Base-by-base conservation (phyloP, 2,113 vertebrate genomes). In the Phyllostomus discolor region DNA sequence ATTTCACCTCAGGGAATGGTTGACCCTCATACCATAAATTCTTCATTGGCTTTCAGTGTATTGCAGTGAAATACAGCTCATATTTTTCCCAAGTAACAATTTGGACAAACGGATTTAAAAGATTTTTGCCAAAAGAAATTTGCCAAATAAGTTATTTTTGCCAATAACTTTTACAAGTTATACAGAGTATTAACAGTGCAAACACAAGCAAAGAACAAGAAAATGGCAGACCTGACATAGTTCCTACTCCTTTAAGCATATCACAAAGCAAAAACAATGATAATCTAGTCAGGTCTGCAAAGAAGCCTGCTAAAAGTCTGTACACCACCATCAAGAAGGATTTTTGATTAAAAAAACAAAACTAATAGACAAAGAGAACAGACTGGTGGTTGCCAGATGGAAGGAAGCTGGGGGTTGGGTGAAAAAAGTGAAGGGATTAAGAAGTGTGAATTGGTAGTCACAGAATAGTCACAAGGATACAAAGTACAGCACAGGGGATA, bases 31-130 rank as follows among this genome's bases (percentile, higher is more conserved):
- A 69, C 24, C 7, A 5, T 73, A 43, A 85, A 57, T 59, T 14
- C 38, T 76, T 52, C 67, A 35, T 33, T 82, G 75, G 26, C 7
- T 87, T 75, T 90, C 7, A 31, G 54, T 33, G 35, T 70, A 48
- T 54, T 64, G 35, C 54, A 52, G 54, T 38, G 69, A 14, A 72
- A 64, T 35, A 20, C 4, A 82, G 92, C 33, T 48, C 83, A n/a
- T 43, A 41, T 66, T 16, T 16, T 59, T 43, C 59, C 64, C 48
- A 88, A 52, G 66, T 78, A 88, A 81, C 14, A 84, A 67, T 52
- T n/a, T 69, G 19, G 70, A 88, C 52, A 92, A 72, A 28, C 90
- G 91, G 38, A 35, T 90, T 95, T 46, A 62, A 94, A 94, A 85
- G 26, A 75, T 69, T 38, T n/a, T 24, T 89, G 64, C 48, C 78